A percentile compares a stretch with the other conserved stretches of the same genome.
These are phyloP conservation scores for Pachypeltis micranthus DNA, from an alignment of 1,140 invertebrate species.

Conservation along the genomic window DNA sequence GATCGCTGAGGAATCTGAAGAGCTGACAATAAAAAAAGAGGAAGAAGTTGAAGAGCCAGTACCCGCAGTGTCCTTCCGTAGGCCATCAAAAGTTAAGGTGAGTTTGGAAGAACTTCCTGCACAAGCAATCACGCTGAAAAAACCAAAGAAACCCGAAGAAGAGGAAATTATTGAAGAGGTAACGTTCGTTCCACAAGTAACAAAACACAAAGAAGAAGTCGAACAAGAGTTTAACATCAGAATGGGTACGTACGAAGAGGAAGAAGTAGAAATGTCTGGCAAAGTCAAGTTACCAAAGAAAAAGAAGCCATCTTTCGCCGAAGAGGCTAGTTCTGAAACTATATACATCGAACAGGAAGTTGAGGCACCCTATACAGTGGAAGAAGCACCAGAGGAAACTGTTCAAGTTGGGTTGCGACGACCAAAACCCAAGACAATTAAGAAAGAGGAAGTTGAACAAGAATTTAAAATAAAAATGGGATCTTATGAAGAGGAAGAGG, in stretches of 20 bases:
- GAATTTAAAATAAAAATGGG: conserved; percentile 72
- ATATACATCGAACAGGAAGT: conserved; percentile 50
- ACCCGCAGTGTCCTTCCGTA: not conserved
- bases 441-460: conserved; percentile 59
- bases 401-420: conserved; percentile 22
- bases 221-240: conserved; percentile 76
- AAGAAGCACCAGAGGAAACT: conserved; percentile 34
- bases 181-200: conserved; percentile 25
- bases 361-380: conserved; percentile 31
- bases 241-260: conserved; percentile 67
- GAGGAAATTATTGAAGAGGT: conserved; percentile 24
- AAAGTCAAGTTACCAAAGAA: conserved; percentile 62
- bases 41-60: conserved; percentile 6
- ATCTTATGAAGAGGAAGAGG: conserved; percentile 72
- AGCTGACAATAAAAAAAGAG: conserved; percentile 21
- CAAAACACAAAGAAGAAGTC: conserved; percentile 44
- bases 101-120: conserved; percentile 35
- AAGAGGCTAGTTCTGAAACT: conserved; percentile 51
- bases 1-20: conserved; percentile 30
- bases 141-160: conserved; percentile 24
- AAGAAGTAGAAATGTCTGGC: conserved; percentile 70
- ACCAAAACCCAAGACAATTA: conserved; percentile 39
- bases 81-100: conserved; percentile 26
- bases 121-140: conserved; percentile 33
- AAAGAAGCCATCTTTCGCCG: conserved; percentile 60